Conservation (phyloP, 1,140 invertebrate species). For the Anastrepha ludens region DNA sequence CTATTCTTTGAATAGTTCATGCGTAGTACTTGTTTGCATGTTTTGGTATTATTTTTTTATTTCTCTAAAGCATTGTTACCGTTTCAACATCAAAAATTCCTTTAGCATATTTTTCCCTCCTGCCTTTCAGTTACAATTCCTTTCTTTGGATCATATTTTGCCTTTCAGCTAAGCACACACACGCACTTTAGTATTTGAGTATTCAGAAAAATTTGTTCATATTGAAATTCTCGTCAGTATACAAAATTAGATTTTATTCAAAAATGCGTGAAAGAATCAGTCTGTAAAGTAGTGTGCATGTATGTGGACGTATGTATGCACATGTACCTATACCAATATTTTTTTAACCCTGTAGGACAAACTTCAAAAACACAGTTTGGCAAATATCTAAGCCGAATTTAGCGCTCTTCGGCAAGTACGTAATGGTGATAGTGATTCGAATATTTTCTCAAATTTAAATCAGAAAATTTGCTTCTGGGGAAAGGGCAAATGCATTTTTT, state of each 20-base stretch:
- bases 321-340: too few relatives aligned
- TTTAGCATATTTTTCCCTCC: not conserved
- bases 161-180: not conserved
- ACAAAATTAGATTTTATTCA: constrained; percentile 40
- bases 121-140: not conserved
- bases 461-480: too few relatives aligned
- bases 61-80: not conserved
- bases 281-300: not conserved
- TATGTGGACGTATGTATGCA: too few relatives aligned
- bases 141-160: not conserved
- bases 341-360: not conserved
- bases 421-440: too few relatives aligned
- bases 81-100: constrained; percentile 37
- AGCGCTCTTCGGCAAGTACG: too few relatives aligned
- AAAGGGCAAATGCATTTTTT: too few relatives aligned
- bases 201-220: constrained; percentile 45
- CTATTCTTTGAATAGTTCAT: too few relatives aligned
- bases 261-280: constrained; percentile 6
- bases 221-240: constrained; percentile 35
- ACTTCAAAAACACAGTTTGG: too few relatives aligned
- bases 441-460: too few relatives aligned
- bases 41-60: not conserved
- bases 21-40: too few relatives aligned
- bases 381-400: too few relatives aligned
- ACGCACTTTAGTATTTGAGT: not conserved